phyloP scores from a whole-genome alignment of 30 jellyfish, hydroid and myxozoan species.

The Chrysaora quinquecirrha region DNA sequence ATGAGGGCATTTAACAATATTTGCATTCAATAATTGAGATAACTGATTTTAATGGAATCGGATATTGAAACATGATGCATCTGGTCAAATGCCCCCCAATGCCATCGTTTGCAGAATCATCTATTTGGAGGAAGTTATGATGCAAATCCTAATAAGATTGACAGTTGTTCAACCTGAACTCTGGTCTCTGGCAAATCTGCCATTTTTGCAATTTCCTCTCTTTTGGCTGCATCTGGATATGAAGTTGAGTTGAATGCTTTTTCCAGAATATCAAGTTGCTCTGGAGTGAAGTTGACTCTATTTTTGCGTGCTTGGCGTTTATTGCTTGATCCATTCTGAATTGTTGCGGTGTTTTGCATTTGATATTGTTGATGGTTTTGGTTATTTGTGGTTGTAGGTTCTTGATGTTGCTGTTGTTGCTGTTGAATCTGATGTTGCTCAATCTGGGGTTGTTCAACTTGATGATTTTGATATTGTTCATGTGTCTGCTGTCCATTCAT shows the following conservation, averaged over 20 bases:
- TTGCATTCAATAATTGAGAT: no score
- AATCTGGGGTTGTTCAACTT: conserved; percentile 53
- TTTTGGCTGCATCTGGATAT: conserved; percentile 90
- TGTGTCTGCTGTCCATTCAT: background rate
- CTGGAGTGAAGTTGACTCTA: conserved; percentile 86
- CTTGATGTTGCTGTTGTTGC: conserved; percentile 42
- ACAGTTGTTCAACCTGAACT: conserved; percentile 80
- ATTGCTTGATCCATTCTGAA: conserved; percentile 22
- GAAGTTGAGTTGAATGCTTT: conserved; percentile 84
- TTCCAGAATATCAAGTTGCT: conserved; percentile 81
- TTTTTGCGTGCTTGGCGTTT: conserved; percentile 84
- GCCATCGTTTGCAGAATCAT: no score
- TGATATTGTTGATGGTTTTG: conserved; percentile 51
- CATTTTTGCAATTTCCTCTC: conserved; percentile 90
- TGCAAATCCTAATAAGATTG: no score
- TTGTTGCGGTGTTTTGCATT: background rate
- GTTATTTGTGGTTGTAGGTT: conserved; percentile 6
- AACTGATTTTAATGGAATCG: no score
- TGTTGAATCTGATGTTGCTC: conserved; percentile 49
- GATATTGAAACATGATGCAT: no score
- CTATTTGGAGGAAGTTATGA: no score
- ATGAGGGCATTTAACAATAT: no score
- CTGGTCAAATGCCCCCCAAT: no score
- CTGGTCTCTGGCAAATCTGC: conserved; percentile 94
- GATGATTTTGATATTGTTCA: conserved; percentile 48